Percentiles rank a stretch among this genome's conserved stretches.
These are phyloP conservation scores for Mizuhopecten yessoensis DNA, from an alignment of 1,140 invertebrate species.

Conservation along the genomic window DNA sequence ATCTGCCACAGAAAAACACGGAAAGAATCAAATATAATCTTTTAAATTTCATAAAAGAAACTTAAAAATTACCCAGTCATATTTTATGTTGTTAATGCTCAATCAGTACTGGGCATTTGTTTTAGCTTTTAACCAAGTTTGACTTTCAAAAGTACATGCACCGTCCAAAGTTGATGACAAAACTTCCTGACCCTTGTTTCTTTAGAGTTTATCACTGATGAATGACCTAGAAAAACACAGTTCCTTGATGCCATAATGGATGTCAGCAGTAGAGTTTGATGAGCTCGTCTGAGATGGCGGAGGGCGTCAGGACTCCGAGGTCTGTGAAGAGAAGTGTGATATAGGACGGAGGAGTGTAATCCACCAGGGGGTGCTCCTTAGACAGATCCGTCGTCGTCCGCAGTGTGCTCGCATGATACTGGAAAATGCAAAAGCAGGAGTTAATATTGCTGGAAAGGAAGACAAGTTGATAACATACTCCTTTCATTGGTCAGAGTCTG, in stretches of 20 bases:
- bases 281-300: conserved; percentile 97
- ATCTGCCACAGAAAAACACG: too few relatives aligned
- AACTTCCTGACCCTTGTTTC: background rate
- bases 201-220: background rate
- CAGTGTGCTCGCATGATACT: conserved; percentile 88
- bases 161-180: background rate
- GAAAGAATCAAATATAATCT: too few relatives aligned
- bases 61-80: too few relatives aligned
- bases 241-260: background rate
- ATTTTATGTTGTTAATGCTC: too few relatives aligned
- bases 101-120: background rate
- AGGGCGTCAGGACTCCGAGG: conserved; percentile 96
- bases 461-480: too few relatives aligned
- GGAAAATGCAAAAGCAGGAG: conserved; percentile 80
- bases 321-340: conserved; percentile 97
- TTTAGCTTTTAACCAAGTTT: background rate
- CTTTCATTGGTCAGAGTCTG: too few relatives aligned
- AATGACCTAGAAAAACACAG: background rate
- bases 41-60: too few relatives aligned
- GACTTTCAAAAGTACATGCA: background rate
- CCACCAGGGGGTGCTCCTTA: conserved; percentile 93
- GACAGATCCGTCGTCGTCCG: conserved; percentile 85
- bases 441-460: too few relatives aligned
- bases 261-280: conserved; percentile 93
- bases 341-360: conserved; percentile 97